Evolutionary conservation across 2,113 vertebrate genomes (phyloP).

Genomic region (Uria aalge): DNA sequence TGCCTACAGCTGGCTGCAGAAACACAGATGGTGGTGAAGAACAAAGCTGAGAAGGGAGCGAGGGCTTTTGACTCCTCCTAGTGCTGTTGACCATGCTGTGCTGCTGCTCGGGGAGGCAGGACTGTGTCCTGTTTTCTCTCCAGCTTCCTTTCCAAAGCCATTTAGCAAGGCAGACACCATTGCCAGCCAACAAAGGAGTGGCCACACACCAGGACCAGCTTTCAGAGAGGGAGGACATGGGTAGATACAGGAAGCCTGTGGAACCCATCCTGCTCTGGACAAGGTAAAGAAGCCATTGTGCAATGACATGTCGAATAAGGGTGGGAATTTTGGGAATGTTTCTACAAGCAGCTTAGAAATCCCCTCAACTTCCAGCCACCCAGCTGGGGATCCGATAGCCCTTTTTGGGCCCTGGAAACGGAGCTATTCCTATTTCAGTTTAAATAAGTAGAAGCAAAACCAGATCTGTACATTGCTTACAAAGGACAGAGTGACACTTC

Average conservation of each 20-base stretch:
- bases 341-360: not conserved
- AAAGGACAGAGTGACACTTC: not conserved
- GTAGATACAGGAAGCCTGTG: not conserved
- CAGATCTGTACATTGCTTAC: not conserved
- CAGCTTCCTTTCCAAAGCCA: not conserved
- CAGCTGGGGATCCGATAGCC: rapidly evolving
- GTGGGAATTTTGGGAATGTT: not conserved
- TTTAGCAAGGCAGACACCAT: not conserved
- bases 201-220: not conserved
- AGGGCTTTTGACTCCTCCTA: not conserved
- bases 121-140: not conserved
- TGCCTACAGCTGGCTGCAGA: not conserved
- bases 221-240: not conserved
- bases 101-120: not conserved
- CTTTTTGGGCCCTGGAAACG: not conserved
- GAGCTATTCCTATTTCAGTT: not conserved
- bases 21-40: not conserved
- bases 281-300: not conserved
- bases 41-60: not conserved
- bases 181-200: rapidly evolving
- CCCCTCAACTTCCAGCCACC: not conserved
- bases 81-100: not conserved
- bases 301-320: not conserved
- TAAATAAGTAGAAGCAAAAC: not conserved
- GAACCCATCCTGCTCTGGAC: not conserved